Conservation (phyloP, 2,113 vertebrate genomes). For the Silurus asotus region DNA sequence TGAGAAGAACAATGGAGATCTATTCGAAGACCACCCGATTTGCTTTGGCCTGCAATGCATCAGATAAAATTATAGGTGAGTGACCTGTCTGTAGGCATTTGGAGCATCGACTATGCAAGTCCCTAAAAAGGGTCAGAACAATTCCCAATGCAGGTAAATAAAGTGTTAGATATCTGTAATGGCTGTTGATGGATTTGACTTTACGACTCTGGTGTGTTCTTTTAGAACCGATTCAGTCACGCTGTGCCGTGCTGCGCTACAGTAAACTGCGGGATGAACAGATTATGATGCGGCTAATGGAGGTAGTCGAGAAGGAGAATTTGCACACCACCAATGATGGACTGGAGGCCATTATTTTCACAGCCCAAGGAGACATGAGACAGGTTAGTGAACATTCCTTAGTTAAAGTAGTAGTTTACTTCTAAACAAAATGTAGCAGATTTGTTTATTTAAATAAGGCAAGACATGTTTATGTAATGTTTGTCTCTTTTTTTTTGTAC, state of each 20-base stretch:
- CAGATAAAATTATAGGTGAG: constrained; percentile 93
- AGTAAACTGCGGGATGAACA: constrained; percentile 90
- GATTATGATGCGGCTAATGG: constrained; percentile 84
- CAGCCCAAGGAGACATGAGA: constrained; percentile 97
- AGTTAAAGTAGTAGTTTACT: neutral
- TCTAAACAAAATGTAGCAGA: neutral
- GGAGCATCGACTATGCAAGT: neutral
- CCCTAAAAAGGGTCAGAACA: neutral
- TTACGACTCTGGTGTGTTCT: neutral
- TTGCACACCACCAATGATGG: constrained; percentile 86
- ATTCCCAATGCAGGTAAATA: neutral
- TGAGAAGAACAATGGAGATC: constrained; percentile 98
- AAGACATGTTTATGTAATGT: neutral
- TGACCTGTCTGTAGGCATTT: neutral
- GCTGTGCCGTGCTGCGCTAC: constrained; percentile 94
- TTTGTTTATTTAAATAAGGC: neutral
- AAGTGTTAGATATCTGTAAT: neutral
- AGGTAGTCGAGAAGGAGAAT: constrained; percentile 83
- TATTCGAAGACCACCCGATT: constrained; percentile 98
- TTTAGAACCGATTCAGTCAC: constrained; percentile 93
- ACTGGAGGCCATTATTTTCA: constrained; percentile 95
- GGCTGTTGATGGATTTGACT: neutral
- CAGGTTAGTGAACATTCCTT: constrained; percentile 74
- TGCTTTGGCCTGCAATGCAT: constrained; percentile 93
- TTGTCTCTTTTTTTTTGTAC: neutral